Percentiles rank a stretch among this genome's conserved stretches.
These are phyloP conservation scores for Olivierus martensii DNA, from an alignment of 1,140 invertebrate genomes.

Conservation along the genomic window DNA sequence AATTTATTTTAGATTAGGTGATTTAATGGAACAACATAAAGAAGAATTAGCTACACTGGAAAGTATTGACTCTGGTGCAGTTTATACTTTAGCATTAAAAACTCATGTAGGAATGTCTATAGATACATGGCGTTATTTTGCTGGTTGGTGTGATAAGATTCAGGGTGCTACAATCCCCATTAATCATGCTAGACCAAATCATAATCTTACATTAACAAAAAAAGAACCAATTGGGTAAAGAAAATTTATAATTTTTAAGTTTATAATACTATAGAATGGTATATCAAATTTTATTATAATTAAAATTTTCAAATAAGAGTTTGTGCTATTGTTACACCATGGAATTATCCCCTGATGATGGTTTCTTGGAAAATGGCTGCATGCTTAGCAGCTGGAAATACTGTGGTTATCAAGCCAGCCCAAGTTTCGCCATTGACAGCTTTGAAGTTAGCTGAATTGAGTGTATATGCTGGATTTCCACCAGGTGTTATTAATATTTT, in stretches of 20 bases:
- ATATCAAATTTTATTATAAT: neutral
- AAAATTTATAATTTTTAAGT: neutral
- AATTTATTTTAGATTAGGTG: constrained; percentile 51
- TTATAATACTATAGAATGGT: neutral
- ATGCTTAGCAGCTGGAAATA: constrained; percentile 47
- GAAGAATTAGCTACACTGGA: constrained; percentile 90
- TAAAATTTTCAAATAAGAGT: constrained; percentile 29
- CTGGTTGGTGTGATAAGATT: constrained; percentile 40
- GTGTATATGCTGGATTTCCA: constrained; percentile 73
- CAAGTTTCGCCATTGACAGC: constrained; percentile 66
- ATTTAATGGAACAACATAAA: constrained; percentile 84
- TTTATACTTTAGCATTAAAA: constrained; percentile 87
- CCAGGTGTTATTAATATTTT: constrained; percentile 89
- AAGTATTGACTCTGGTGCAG: constrained; percentile 81
- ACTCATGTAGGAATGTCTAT: constrained; percentile 91
- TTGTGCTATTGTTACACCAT: constrained; percentile 46
- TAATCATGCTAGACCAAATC: constrained; percentile 67
- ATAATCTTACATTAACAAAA: constrained; percentile 72
- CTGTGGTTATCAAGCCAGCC: constrained; percentile 48
- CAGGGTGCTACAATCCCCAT: constrained; percentile 42
- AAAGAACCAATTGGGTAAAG: constrained; percentile 69
- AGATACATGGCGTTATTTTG: constrained; percentile 82
- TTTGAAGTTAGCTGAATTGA: constrained; percentile 82
- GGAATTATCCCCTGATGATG: constrained; percentile 45
- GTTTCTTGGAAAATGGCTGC: constrained; percentile 43